These are phyloP conservation scores for Rousettus madagascariensis DNA, from an alignment of 2,797 vertebrate species.

Conservation along the genomic window DNA sequence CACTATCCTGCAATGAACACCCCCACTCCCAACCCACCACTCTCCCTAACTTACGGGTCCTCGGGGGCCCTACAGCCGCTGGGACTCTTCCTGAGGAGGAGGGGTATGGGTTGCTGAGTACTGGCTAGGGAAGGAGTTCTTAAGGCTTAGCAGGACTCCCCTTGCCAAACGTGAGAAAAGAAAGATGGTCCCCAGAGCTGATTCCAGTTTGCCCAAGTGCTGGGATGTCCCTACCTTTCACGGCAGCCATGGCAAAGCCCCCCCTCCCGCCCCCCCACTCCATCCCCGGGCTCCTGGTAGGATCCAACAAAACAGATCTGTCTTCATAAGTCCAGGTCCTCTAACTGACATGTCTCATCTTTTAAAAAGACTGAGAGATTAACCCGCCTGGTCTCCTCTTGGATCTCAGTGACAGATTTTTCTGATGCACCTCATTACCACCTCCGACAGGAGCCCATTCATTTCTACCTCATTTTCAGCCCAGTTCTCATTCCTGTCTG, in stretches of 20 bases:
- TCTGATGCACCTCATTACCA: slow-evolving; percentile 76
- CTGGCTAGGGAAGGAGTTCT: not conserved
- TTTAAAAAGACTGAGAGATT: slow-evolving; percentile 22
- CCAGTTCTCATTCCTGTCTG: not conserved
- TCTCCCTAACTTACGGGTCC: not conserved
- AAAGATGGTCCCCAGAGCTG: not conserved
- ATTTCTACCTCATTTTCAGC: slow-evolving; percentile 75
- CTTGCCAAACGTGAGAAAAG: not conserved
- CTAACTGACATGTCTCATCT: slow-evolving; percentile 4
- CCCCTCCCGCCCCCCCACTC: not conserved
- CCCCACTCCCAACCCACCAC: not conserved
- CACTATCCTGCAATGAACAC: not conserved
- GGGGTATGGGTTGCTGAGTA: not conserved
- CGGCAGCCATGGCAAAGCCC: not conserved
- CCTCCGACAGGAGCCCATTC: slow-evolving; percentile 64
- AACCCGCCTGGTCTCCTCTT: slow-evolving; percentile 39
- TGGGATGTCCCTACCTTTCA: not conserved
- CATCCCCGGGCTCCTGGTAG: not conserved
- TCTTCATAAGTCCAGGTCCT: slow-evolving; percentile 26
- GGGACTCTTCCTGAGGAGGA: not conserved
- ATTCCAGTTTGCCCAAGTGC: not conserved
- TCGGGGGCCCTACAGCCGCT: not conserved
- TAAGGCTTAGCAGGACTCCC: not conserved
- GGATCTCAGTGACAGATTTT: slow-evolving; percentile 72
- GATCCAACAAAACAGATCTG: slow-evolving; percentile 48